phyloP scores from a whole-genome alignment of 2,797 vertebrate species.

The Falco berigora region DNA sequence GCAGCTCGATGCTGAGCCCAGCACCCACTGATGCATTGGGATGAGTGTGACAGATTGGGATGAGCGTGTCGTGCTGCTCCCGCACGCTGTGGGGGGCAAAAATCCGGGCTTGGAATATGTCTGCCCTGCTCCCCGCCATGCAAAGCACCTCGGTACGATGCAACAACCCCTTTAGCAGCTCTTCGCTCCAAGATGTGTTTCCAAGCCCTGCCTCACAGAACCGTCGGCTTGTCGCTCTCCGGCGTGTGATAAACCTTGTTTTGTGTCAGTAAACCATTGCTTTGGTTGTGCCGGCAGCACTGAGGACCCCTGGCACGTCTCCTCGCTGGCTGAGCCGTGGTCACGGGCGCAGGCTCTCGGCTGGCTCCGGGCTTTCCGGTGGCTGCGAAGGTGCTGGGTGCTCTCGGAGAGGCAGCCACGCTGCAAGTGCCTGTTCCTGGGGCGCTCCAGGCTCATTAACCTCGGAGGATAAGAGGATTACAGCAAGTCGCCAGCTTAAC shows the following conservation, averaged over 20 bases:
- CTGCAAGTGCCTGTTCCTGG: not conserved
- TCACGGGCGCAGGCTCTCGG: not conserved
- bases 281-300: not conserved
- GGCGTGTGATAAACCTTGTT: not conserved
- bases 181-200: accelerated
- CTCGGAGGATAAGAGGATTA: slow-evolving; percentile 55
- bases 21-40: accelerated
- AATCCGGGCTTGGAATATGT: not conserved
- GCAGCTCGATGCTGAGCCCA: not conserved
- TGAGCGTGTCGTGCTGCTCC: accelerated
- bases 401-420: not conserved
- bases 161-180: not conserved
- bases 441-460: slow-evolving; percentile 29
- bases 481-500: slow-evolving; percentile 29
- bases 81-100: accelerated
- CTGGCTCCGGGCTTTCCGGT: not conserved
- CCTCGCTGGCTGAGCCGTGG: accelerated
- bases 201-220: not conserved
- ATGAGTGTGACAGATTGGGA: not conserved
- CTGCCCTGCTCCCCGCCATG: not conserved
- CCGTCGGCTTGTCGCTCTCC: accelerated
- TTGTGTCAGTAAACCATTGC: accelerated
- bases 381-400: not conserved
- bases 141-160: not conserved
- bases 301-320: not conserved